Conservation (phyloP, 2,888 invertebrate species). For the Drosophila meridiana region DNA sequence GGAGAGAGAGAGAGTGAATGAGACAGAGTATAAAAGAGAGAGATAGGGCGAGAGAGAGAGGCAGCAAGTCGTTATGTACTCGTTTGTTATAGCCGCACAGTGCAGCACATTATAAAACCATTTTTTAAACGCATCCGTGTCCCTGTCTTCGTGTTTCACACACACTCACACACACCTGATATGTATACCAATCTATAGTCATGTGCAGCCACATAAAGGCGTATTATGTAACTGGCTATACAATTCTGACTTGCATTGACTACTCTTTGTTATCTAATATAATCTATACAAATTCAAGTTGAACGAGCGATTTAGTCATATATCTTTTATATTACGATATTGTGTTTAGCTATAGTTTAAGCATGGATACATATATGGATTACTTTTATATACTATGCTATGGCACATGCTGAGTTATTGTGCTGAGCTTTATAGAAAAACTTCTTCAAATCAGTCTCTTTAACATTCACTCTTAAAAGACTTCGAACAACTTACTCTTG, state of each 20-base stretch:
- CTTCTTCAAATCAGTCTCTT: too few species aligned
- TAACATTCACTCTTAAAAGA: too few species aligned
- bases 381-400: neutral
- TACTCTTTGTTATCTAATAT: neutral
- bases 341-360: neutral
- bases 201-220: neutral
- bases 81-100: slow-evolving; percentile 40
- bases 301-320: too few species aligned
- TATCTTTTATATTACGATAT: neutral
- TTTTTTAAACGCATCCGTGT: slow-evolving; percentile 42
- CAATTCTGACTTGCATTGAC: neutral
- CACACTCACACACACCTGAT: neutral
- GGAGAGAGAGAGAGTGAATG: neutral
- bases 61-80: slow-evolving; percentile 24
- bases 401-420: neutral
- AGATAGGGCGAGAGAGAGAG: neutral
- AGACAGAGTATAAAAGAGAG: neutral
- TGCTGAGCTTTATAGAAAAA: neutral
- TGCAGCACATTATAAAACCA: slow-evolving; percentile 53
- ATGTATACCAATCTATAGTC: neutral
- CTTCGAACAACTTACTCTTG: too few species aligned
- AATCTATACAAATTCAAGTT: neutral
- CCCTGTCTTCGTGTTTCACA: neutral
- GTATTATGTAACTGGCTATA: slow-evolving; percentile 5
- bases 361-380: neutral